Conservation (phyloP, 1,140 invertebrate genomes). For the Gryon sp. region DNA sequence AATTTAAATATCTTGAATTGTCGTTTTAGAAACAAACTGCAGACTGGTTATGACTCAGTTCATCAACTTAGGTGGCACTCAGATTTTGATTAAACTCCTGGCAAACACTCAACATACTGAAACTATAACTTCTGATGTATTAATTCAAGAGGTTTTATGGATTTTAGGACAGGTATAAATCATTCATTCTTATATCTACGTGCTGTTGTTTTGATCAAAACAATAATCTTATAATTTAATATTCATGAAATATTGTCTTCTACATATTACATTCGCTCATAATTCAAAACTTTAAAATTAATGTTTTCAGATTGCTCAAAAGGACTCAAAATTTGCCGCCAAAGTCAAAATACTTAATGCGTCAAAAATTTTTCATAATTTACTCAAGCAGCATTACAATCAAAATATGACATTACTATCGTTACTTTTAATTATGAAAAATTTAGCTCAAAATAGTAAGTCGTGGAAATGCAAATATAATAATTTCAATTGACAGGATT, state of each 20-base stretch:
- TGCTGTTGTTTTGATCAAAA: background rate
- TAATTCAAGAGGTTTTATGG: slow-evolving; percentile 78
- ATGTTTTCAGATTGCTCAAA: slow-evolving; percentile 76
- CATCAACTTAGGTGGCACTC: slow-evolving; percentile 76
- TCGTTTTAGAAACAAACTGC: slow-evolving; percentile 72
- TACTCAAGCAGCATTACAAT: slow-evolving; percentile 82
- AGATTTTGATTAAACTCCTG: slow-evolving; percentile 77
- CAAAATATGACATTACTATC: slow-evolving; percentile 82
- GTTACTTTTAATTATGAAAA: slow-evolving; percentile 83
- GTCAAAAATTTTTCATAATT: slow-evolving; percentile 82
- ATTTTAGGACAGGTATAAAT: slow-evolving; percentile 76
- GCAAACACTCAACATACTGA: slow-evolving; percentile 73
- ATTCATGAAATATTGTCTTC: no score
- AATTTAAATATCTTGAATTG: no score
- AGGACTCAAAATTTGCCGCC: slow-evolving; percentile 82
- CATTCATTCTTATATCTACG: background rate
- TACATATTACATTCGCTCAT: no score
- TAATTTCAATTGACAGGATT: no score
- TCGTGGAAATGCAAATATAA: no score
- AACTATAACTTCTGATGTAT: slow-evolving; percentile 71
- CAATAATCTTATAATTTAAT: no score
- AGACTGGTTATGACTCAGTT: slow-evolving; percentile 75
- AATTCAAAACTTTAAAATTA: background rate
- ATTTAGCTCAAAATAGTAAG: slow-evolving; percentile 83
- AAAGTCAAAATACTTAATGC: slow-evolving; percentile 82